Conservation (phyloP, 1,140 invertebrate species). For the Diorhabda sublineata region DNA sequence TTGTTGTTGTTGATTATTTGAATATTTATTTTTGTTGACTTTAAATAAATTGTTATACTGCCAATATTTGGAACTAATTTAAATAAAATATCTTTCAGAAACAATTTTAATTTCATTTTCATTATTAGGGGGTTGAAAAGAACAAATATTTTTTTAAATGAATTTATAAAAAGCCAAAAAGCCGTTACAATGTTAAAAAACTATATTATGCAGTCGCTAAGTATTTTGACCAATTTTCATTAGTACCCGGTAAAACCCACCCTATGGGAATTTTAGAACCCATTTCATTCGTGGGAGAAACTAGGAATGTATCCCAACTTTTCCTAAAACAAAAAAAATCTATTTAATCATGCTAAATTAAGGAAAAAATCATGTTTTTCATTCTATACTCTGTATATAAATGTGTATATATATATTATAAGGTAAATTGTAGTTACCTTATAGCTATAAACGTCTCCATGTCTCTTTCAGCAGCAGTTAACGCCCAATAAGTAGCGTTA, state of each 20-base stretch:
- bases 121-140: too few relatives aligned
- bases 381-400: not conserved
- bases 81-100: too few relatives aligned
- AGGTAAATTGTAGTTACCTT: slow-evolving; percentile 14
- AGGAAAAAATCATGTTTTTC: not conserved
- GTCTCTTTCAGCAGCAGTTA: slow-evolving; percentile 42
- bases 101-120: too few relatives aligned
- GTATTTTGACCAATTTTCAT: slow-evolving; percentile 39
- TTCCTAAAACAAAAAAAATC: slow-evolving; percentile 29
- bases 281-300: slow-evolving; percentile 25
- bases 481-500: slow-evolving; percentile 38
- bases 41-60: slow-evolving; percentile 9
- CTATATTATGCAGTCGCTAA: slow-evolving; percentile 19
- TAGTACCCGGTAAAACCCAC: slow-evolving; percentile 40
- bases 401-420: not conserved
- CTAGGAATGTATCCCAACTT: slow-evolving; percentile 48
- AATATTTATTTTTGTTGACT: slow-evolving; percentile 20
- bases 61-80: too few relatives aligned
- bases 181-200: not conserved
- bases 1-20: slow-evolving; percentile 12
- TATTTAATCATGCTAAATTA: not conserved
- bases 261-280: slow-evolving; percentile 44
- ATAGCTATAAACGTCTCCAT: slow-evolving; percentile 44
- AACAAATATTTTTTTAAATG: not conserved
- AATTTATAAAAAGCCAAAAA: slow-evolving; percentile 4